These are phyloP conservation scores for Oncopeltus fasciatus DNA, from an alignment of 1,140 invertebrate genomes.

Conservation along the genomic window DNA sequence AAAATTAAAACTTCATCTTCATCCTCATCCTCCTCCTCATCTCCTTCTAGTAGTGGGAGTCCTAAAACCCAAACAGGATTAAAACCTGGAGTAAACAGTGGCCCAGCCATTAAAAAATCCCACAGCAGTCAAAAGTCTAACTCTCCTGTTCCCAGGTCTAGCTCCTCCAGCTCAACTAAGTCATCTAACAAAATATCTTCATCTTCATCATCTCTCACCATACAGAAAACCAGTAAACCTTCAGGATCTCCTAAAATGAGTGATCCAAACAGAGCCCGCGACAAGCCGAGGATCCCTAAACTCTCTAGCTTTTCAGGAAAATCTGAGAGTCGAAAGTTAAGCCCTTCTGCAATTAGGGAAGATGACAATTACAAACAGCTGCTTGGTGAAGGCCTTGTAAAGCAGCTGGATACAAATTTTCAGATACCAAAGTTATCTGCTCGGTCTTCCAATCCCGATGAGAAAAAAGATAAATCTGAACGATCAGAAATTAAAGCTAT, in stretches of 20 bases:
- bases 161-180: slow-evolving; percentile 9
- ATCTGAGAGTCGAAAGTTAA: slow-evolving; percentile 43
- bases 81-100: slow-evolving; percentile 68
- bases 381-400: slow-evolving; percentile 54
- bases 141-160: slow-evolving; percentile 21
- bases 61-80: slow-evolving; percentile 63
- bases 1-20: slow-evolving; percentile 26
- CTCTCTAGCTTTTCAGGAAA: slow-evolving; percentile 39
- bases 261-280: slow-evolving; percentile 29
- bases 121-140: slow-evolving; percentile 15
- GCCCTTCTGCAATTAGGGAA: slow-evolving; percentile 42
- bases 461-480: slow-evolving; percentile 11
- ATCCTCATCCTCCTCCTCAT: slow-evolving; percentile 18
- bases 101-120: slow-evolving; percentile 65
- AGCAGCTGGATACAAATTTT: slow-evolving; percentile 67
- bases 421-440: slow-evolving; percentile 70
- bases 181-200: neutral
- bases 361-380: slow-evolving; percentile 42
- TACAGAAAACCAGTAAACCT: slow-evolving; percentile 16
- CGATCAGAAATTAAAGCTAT: slow-evolving; percentile 17
- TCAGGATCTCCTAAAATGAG: slow-evolving; percentile 14
- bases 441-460: slow-evolving; percentile 24
- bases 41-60: slow-evolving; percentile 38
- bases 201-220: slow-evolving; percentile 4
- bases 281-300: slow-evolving; percentile 36